Conservation (phyloP, 2,888 invertebrate species). For the Drepana falcataria region DNA sequence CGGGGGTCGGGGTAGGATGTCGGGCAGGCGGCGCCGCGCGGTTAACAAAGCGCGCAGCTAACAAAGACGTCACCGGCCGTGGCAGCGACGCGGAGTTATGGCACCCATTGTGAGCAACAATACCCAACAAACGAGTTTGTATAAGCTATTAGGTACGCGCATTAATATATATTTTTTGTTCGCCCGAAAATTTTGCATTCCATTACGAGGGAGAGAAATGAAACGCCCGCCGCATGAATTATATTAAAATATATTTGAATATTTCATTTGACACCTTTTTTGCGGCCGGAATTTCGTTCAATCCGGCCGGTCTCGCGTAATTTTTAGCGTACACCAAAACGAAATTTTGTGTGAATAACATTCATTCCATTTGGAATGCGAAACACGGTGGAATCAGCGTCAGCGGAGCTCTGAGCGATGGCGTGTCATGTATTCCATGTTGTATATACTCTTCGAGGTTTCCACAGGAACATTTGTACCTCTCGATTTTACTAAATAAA, state of each 20-base stretch:
- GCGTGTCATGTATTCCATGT: constrained; percentile 41
- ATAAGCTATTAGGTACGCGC: constrained; percentile 80
- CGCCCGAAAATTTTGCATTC: constrained; percentile 79
- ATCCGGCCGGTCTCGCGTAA: constrained; percentile 70
- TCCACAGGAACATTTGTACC: constrained; percentile 25
- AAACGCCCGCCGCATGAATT: constrained; percentile 79
- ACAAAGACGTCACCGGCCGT: constrained; percentile 79
- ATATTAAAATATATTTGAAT: constrained; percentile 80
- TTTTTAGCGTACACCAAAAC: constrained; percentile 73
- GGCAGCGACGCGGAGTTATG: constrained; percentile 78
- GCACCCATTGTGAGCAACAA: constrained; percentile 78
- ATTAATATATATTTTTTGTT: constrained; percentile 80
- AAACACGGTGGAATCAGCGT: constrained; percentile 73
- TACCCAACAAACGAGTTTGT: constrained; percentile 80
- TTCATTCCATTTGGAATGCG: constrained; percentile 76
- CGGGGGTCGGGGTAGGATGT: constrained; percentile 49
- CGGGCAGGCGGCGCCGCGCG: constrained; percentile 66
- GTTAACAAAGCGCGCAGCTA: constrained; percentile 70
- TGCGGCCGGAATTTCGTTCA: constrained; percentile 75
- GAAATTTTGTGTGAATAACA: constrained; percentile 74
- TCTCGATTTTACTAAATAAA: too few species aligned
- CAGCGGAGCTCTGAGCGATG: constrained; percentile 72
- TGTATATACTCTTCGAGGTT: constrained; percentile 64
- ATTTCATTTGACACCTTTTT: constrained; percentile 80
- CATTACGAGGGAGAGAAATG: constrained; percentile 79